Base-by-base conservation (phyloP, 2,888 invertebrate genomes). In the Apotomis betuletana region DNA sequence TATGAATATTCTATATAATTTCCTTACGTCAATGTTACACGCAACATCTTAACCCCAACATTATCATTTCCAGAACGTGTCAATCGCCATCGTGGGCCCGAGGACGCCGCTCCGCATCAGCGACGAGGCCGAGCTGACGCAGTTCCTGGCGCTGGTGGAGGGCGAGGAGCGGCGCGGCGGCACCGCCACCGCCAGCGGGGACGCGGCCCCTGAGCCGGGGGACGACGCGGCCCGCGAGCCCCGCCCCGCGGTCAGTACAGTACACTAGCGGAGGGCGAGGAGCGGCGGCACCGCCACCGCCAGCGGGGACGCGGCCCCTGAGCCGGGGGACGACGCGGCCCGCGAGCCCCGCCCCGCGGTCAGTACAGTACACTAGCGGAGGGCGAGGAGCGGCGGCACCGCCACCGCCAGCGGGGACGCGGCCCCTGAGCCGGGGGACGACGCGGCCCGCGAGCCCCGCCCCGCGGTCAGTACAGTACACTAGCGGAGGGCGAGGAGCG, bases 21-120 rank as follows among this genome's bases (percentile, higher is more conserved):
- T 5, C 6, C 5, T 41, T 1, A 41, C 6, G 0, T 41, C 5
- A 41, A 6, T 6, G 41, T 6, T 5, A 49, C 10, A 49, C 10
- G 49, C 5, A 49, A 3, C 49, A 9, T 10, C 3, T 9, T 49
- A 49, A 12, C 9, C 13, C 41, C 55, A 52, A 51, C 12, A 62
- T 70, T 51, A 44, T 58, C 9, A 51, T 76, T 80, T 76, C 0
- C 89, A 96, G 96, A 98, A 98, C 84, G 98, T 99, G 49, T 98
- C 98, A 0, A 97, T 99, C 82, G 98, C 97, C 0, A 95, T 98
- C 70, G 99, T 99, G 3, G 99, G 99, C 1, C 96, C 97, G 78
- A 96, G 95, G 76, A 96, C 95, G 38, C 94, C 95, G 0, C 97
- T 99, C 78, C 96, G 95, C 74, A 96, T 98, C 71, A 94, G 96